These are phyloP conservation scores for Tenebrosternarchus preto DNA, from an alignment of 2,113 vertebrate genomes.

Conservation along the genomic window DNA sequence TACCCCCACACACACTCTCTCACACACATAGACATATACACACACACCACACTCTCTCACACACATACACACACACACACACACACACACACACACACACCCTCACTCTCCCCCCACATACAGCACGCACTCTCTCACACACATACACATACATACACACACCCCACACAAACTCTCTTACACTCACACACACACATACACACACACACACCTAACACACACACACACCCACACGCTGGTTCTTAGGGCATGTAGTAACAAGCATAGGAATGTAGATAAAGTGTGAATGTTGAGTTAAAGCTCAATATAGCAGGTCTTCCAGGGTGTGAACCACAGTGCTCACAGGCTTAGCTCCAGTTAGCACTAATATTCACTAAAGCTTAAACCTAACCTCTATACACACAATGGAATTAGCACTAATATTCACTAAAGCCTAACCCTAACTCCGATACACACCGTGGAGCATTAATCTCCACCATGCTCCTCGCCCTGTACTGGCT, in stretches of 20 bases:
- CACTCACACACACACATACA: not conserved
- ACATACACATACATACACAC: not conserved
- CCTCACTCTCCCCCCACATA: not conserved
- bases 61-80: not conserved
- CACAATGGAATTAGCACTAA: too few species aligned
- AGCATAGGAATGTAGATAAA: slow-evolving; percentile 18
- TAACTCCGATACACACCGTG: not conserved
- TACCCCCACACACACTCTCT: too few species aligned
- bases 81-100: slow-evolving; percentile 1
- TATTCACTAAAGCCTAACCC: not conserved
- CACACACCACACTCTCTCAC: not conserved
- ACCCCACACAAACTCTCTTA: not conserved
- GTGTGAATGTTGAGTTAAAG: not conserved
- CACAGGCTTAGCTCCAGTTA: too few species aligned
- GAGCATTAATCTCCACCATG: not conserved
- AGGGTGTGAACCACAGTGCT: not conserved
- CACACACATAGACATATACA: too few species aligned
- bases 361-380: not conserved
- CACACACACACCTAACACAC: not conserved
- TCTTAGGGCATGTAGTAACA: slow-evolving; percentile 20
- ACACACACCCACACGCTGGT: not conserved
- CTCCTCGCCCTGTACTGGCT: not conserved
- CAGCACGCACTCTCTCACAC: not conserved
- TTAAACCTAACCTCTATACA: not conserved
- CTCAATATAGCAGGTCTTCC: not conserved